These are phyloP conservation scores for Neoarius graeffei DNA, from an alignment of 2,113 vertebrate species.

Conservation along the genomic window DNA sequence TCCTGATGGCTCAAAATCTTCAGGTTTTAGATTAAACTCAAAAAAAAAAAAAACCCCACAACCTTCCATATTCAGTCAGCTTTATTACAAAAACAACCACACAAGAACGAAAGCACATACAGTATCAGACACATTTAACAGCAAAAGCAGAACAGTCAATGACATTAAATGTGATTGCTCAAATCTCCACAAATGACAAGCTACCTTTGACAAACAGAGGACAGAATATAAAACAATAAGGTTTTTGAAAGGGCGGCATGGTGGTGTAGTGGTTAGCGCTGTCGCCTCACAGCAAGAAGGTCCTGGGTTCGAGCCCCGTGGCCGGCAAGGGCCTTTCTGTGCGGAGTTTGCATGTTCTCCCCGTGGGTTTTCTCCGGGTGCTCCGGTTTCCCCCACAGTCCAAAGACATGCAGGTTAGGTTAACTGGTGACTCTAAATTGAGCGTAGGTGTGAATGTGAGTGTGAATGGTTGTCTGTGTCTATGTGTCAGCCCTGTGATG, in stretches of 20 bases:
- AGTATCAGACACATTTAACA: neutral
- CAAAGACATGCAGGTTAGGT: no score
- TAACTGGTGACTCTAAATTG: no score
- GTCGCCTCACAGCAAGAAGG: no score
- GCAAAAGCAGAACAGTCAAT: neutral
- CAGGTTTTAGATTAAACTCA: neutral
- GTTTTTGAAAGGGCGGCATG: neutral
- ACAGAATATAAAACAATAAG: neutral
- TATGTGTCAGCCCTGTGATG: no score
- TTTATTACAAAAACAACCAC: slow-evolving; percentile 37
- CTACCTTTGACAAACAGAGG: neutral
- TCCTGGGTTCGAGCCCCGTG: no score
- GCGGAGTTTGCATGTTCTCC: no score
- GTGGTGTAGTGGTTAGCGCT: no score
- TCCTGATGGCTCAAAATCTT: neutral
- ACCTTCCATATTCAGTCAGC: neutral
- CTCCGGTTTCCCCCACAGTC: no score
- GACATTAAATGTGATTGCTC: neutral
- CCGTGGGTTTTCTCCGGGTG: no score
- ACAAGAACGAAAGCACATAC: slow-evolving; percentile 3
- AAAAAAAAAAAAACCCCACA: neutral
- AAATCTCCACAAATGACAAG: neutral
- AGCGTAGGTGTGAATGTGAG: no score
- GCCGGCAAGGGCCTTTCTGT: no score
- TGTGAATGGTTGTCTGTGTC: no score